Conservation (phyloP, 2,113 vertebrate species). For the Chascanopsetta lugubris region DNA sequence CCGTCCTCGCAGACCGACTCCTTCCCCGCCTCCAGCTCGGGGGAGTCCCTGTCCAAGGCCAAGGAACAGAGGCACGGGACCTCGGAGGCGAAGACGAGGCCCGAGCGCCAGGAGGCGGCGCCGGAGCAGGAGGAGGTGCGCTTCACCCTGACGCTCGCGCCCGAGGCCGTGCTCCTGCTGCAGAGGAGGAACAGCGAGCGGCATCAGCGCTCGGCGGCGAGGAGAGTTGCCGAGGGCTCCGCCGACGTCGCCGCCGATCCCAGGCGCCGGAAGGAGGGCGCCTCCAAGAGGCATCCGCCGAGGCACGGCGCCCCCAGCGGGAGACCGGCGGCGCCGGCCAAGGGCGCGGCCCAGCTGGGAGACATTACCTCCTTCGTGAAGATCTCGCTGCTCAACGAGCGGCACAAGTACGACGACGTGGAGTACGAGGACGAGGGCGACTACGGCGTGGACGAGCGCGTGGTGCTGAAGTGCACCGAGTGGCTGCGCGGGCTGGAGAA, state of each 20-base stretch:
- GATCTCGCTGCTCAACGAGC: conserved; percentile 86
- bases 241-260: conserved; percentile 29
- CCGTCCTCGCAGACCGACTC: conserved; percentile 25
- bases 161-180: conserved; percentile 82
- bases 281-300: conserved; percentile 38
- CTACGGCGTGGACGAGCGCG: conserved; percentile 74
- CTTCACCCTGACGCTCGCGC: conserved; percentile 82
- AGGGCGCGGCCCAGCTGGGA: neutral
- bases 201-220: conserved; percentile 47
- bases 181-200: conserved; percentile 82
- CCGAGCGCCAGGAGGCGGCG: conserved; percentile 30
- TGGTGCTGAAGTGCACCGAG: conserved; percentile 87
- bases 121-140: conserved; percentile 55
- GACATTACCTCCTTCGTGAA: conserved; percentile 77
- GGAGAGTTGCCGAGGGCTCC: neutral
- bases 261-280: conserved; percentile 47
- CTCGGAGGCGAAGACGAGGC: conserved; percentile 27
- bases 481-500: conserved; percentile 88
- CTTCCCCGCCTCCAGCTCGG: conserved; percentile 43
- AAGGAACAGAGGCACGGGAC: conserved; percentile 17
- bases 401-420: conserved; percentile 86
- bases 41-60: conserved; percentile 39
- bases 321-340: conserved; percentile 8
- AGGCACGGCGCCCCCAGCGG: conserved; percentile 23
- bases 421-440: conserved; percentile 85